Percentiles rank a stretch among this genome's conserved stretches.
Evolutionary conservation across 2,888 invertebrate species (phyloP).

Genomic region (Acrobasis consociella): DNA sequence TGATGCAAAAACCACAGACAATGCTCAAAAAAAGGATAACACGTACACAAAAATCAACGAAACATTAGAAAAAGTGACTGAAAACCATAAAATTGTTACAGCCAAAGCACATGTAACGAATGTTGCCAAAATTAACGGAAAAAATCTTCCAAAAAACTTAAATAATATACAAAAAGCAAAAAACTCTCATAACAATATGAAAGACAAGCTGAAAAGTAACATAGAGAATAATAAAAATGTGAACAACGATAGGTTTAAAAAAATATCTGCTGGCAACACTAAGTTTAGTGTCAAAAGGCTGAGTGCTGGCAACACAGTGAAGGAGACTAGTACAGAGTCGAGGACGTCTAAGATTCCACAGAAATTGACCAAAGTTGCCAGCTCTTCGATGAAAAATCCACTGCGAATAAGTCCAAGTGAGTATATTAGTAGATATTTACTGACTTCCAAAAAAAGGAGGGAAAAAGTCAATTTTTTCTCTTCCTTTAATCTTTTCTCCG

Average conservation of each 20-base stretch:
- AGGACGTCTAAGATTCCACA: constrained; percentile 51
- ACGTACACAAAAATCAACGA: constrained; percentile 23
- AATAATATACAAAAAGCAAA: neutral
- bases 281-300: constrained; percentile 15
- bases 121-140: neutral
- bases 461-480: too few species aligned
- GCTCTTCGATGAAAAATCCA: constrained; percentile 41
- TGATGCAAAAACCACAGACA: constrained; percentile 23
- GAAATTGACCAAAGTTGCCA: constrained; percentile 34
- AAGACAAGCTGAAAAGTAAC: constrained; percentile 20
- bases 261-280: constrained; percentile 23
- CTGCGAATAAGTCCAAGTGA: constrained; percentile 59
- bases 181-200: neutral
- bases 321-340: constrained; percentile 34
- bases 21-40: constrained; percentile 21
- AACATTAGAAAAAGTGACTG: constrained; percentile 18
- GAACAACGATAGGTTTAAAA: constrained; percentile 12
- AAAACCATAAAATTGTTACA: constrained; percentile 23
- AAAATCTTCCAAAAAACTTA: neutral
- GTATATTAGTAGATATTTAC: constrained; percentile 31
- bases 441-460: too few species aligned
- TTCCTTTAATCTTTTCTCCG: too few species aligned
- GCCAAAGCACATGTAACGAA: constrained; percentile 23
- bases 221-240: constrained; percentile 24
- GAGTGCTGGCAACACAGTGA: constrained; percentile 28